Percentiles rank a stretch among this genome's conserved stretches.
Conservation (phyloP, 2,113 vertebrate genomes). For the Oxyura jamaicensis region DNA sequence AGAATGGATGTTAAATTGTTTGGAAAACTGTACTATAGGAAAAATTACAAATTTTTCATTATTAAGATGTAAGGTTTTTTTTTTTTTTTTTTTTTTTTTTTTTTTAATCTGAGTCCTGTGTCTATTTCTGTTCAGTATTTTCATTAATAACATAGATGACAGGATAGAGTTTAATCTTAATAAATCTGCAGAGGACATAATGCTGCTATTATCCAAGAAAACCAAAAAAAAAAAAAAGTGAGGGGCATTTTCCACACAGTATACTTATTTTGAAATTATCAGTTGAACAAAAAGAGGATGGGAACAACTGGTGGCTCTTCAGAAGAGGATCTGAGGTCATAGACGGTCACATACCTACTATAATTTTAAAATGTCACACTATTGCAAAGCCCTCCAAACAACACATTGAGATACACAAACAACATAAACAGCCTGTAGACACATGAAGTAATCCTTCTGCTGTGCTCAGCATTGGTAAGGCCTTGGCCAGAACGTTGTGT, state of each 20-base stretch:
- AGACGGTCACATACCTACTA: background rate
- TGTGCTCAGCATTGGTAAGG: background rate
- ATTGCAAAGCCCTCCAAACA: background rate
- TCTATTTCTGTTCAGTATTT: background rate
- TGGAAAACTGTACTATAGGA: background rate
- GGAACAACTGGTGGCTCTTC: background rate
- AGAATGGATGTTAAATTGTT: background rate
- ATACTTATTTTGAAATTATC: background rate
- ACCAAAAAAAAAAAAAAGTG: accelerated
- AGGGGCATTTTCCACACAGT: background rate
- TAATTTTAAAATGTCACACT: background rate
- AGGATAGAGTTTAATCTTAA: background rate
- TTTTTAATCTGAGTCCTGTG: background rate
- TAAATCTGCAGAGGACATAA: background rate
- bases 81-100: background rate
- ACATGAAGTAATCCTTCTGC: background rate
- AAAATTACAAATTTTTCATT: background rate
- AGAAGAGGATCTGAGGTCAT: background rate
- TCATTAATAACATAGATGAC: background rate
- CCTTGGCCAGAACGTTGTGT: background rate
- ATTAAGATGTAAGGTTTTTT: background rate
- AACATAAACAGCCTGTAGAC: background rate
- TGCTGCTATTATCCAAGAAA: background rate
- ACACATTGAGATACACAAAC: background rate
- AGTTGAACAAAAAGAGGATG: background rate